phyloP scores from a whole-genome alignment of 2,113 vertebrate species.

The Cyanistes caeruleus region DNA sequence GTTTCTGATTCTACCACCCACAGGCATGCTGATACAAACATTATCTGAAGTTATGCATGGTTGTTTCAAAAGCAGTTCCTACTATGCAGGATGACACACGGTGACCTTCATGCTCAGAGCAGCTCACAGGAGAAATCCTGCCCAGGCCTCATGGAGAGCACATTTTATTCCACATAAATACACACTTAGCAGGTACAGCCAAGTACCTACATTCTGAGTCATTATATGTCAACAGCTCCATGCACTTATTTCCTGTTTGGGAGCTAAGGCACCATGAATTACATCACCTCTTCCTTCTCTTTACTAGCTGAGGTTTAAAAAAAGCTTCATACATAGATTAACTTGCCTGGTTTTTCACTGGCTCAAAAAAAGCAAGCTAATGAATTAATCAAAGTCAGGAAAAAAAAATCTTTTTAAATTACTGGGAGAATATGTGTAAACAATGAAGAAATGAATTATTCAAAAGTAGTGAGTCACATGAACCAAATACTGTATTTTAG shows the following conservation, averaged over 20 bases:
- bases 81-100: background rate
- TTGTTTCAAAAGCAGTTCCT: background rate
- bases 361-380: constrained; percentile 26
- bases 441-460: background rate
- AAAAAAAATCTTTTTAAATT: background rate
- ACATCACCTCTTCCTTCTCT: background rate
- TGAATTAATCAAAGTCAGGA: background rate
- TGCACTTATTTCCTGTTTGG: background rate
- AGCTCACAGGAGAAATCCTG: background rate
- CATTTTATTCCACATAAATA: background rate
- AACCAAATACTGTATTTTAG: background rate
- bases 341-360: background rate
- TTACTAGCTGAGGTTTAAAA: background rate
- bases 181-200: background rate
- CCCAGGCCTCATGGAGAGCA: background rate
- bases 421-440: background rate
- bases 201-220: background rate
- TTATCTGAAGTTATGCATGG: background rate
- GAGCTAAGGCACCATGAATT: background rate
- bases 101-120: background rate
- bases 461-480: background rate
- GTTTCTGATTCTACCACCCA: background rate
- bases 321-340: background rate
- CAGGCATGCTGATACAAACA: background rate
- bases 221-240: background rate